These are phyloP conservation scores for Neodiprion fabricii DNA, from an alignment of 1,140 invertebrate species.

Conservation along the genomic window DNA sequence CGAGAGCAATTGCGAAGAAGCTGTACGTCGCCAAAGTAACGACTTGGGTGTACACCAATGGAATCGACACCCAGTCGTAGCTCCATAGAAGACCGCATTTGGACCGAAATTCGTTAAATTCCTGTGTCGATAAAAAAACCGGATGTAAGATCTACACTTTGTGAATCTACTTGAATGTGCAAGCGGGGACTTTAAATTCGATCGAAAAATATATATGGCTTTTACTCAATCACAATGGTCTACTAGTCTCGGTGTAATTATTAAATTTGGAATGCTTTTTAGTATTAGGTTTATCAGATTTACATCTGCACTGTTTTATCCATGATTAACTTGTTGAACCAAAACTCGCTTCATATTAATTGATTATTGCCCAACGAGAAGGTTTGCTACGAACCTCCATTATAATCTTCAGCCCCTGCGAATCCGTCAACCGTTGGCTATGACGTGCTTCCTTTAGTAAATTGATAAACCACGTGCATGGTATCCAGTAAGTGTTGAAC, in stretches of 20 bases:
- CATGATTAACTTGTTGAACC: background rate
- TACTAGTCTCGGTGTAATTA: too few relatives aligned
- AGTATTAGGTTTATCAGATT: too few relatives aligned
- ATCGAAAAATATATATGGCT: too few relatives aligned
- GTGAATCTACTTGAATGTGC: background rate
- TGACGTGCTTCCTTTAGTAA: conserved; percentile 66
- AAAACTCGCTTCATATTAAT: background rate
- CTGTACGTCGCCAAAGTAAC: conserved; percentile 79
- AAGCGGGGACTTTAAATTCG: background rate
- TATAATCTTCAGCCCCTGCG: conserved; percentile 70
- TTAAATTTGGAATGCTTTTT: too few relatives aligned
- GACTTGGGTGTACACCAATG: conserved; percentile 86
- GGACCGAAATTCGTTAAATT: conserved; percentile 72
- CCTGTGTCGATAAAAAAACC: conserved; percentile 55
- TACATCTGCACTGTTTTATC: too few relatives aligned
- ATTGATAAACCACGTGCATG: conserved; percentile 72
- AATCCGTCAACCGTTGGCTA: conserved; percentile 63
- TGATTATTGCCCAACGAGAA: background rate
- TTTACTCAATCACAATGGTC: too few relatives aligned
- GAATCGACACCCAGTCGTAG: conserved; percentile 87
- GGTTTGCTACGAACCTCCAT: conserved; percentile 65
- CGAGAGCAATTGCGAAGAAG: conserved; percentile 74
- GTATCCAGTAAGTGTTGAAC: conserved; percentile 76
- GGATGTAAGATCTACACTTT: conserved; percentile 9
- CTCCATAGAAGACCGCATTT: conserved; percentile 77